Percentiles rank a stretch among this genome's conserved stretches.
Conservation (phyloP, 1,140 invertebrate genomes). For the Arctopsyche grandis region DNA sequence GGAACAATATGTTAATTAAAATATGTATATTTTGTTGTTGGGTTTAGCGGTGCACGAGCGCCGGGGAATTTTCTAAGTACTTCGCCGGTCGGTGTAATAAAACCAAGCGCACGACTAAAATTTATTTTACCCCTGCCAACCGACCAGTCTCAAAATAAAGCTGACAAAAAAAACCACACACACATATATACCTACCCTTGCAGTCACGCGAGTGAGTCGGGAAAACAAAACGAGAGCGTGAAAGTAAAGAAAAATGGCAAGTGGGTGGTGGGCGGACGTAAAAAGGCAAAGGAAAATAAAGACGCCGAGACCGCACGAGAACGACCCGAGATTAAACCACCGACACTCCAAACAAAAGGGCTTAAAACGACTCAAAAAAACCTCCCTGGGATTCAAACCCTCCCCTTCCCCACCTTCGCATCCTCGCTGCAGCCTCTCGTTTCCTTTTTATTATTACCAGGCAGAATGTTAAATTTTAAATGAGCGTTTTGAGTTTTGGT, state of each 20-base stretch:
- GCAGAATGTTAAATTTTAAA: too few species aligned
- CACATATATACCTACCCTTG: not conserved
- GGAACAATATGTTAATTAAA: slow-evolving; percentile 38
- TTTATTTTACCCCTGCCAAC: slow-evolving; percentile 36
- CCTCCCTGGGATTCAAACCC: not conserved
- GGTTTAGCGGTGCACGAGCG: slow-evolving; percentile 17
- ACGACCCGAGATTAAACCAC: slow-evolving; percentile 30
- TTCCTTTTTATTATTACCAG: too few species aligned
- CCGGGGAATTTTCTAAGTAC: slow-evolving; percentile 36
- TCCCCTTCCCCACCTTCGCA: too few species aligned
- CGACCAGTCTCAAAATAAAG: not conserved
- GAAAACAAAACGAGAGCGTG: not conserved
- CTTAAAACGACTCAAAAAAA: not conserved
- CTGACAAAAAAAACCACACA: not conserved
- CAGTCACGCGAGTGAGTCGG: not conserved
- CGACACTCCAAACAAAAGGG: slow-evolving; percentile 21
- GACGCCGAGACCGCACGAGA: slow-evolving; percentile 17
- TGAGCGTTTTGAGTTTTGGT: too few species aligned
- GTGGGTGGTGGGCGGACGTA: not conserved
- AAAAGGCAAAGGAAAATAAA: slow-evolving; percentile 31
- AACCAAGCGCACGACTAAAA: slow-evolving; percentile 37
- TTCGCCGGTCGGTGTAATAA: slow-evolving; percentile 34
- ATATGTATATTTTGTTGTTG: slow-evolving; percentile 37
- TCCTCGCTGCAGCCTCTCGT: too few species aligned
- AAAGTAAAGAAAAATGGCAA: slow-evolving; percentile 13